Percentiles rank a stretch among this genome's conserved stretches.
These are phyloP conservation scores for Oryzias woworae DNA, from an alignment of 2,113 vertebrate genomes.

Conservation along the genomic window DNA sequence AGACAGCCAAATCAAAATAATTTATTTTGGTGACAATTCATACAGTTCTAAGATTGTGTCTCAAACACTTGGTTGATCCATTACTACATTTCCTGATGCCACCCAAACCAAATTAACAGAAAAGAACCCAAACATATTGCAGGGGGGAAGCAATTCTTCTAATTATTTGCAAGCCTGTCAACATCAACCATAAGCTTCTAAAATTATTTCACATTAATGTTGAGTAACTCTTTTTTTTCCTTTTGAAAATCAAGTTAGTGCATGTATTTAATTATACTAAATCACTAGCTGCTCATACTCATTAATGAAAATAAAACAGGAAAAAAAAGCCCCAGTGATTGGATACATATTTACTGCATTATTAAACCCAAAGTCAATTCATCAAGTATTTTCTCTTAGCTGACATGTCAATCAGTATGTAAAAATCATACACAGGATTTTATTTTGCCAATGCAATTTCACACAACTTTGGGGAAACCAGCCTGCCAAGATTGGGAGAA, in stretches of 20 bases:
- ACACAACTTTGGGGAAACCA: slow-evolving; percentile 78
- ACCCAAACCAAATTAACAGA: slow-evolving; percentile 74
- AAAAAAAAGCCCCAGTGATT: slow-evolving; percentile 75
- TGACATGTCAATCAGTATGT: slow-evolving; percentile 69
- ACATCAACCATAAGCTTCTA: slow-evolving; percentile 77
- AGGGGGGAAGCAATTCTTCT: slow-evolving; percentile 50
- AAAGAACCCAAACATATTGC: slow-evolving; percentile 68
- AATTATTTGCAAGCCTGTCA: slow-evolving; percentile 75
- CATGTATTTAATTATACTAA: slow-evolving; percentile 80
- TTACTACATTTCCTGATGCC: slow-evolving; percentile 73
- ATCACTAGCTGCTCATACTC: slow-evolving; percentile 80
- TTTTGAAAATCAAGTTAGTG: slow-evolving; percentile 78
- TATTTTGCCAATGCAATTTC: slow-evolving; percentile 76
- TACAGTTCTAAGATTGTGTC: slow-evolving; percentile 81
- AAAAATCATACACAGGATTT: slow-evolving; percentile 74
- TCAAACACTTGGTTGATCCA: slow-evolving; percentile 78
- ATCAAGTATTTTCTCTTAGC: slow-evolving; percentile 73
- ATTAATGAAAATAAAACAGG: slow-evolving; percentile 57
- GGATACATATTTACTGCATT: slow-evolving; percentile 74
- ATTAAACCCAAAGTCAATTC: slow-evolving; percentile 75
- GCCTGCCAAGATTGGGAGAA: slow-evolving; percentile 74
- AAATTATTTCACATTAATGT: slow-evolving; percentile 80
- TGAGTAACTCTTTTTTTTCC: slow-evolving; percentile 55
- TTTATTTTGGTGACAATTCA: slow-evolving; percentile 83
- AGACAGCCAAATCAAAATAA: slow-evolving; percentile 82